Base-by-base conservation (phyloP, 1,140 invertebrate genomes). In the Drosophila quadrilineata region DNA sequence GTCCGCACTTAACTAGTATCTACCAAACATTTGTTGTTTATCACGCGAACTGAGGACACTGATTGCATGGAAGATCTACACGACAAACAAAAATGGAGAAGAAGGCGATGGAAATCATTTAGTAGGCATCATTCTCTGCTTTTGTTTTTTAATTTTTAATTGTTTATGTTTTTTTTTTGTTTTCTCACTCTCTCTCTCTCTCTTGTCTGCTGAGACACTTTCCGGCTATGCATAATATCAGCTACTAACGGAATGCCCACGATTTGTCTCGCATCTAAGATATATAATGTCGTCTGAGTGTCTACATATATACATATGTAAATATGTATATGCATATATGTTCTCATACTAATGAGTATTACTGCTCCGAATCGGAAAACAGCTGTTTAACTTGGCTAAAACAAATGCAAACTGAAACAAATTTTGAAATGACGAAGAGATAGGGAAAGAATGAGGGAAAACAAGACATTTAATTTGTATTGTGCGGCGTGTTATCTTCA, bases 351-450 rank as follows among this genome's bases (percentile, higher is more conserved):
- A 52, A 64, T 58, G 38, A 38, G 54, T 12, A 36, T 59, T 66
- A 66, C 63, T 14, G 63, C 67, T 66, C 14, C 41, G 35, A 66
- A 66, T 66, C 54, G 68, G 63, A 60, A 71, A 54, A 71, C 69
- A 71, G 65, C 46, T 71, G 69, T 58, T 63, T 58, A 46, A 5
- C 29, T 35, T 45, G 63, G 46, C 38, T 24, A 66, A 79, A 74
- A 54, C 58, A 54, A 62, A 76, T 58, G 56, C 69, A 69, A 70
- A 65, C 64, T 36, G 53, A 24, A 69, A 57, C 6, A 21, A 49
- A 38, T 41, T 2, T 5, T 3, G 22, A 66, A 80, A 24, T 40
- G n/a, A n/a, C 22, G 3, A 8, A 26, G 45, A 35, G 21, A 35
- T 6, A 17, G 5, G 16, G 36, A 14, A 31, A 26, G 24, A 28